Percentiles rank a stretch among this genome's conserved stretches.
Conservation (phyloP, 2,113 vertebrate species). For the Pipra filicauda region DNA sequence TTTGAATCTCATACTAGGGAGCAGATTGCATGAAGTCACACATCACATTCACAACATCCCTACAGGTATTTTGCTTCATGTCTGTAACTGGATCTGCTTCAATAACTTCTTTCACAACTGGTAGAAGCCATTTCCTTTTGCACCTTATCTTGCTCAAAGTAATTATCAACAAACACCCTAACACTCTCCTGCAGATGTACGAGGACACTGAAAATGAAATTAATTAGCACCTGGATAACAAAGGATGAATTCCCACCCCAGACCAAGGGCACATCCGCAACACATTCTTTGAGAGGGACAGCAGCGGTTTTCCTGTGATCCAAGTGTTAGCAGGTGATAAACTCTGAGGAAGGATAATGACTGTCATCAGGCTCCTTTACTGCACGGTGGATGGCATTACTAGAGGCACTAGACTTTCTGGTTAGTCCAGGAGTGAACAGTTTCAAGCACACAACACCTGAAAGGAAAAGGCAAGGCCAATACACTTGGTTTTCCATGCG, state of each 20-base stretch:
- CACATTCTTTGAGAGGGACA: background rate
- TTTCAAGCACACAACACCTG: background rate
- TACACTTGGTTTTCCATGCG: background rate
- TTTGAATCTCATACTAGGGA: background rate
- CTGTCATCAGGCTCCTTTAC: background rate
- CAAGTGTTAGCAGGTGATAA: background rate
- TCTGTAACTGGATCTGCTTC: background rate
- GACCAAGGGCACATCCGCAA: background rate
- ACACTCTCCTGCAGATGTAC: background rate
- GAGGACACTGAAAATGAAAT: background rate
- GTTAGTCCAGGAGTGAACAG: background rate
- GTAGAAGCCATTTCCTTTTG: background rate
- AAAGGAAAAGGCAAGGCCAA: background rate
- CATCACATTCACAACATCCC: background rate
- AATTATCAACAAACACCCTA: slow-evolving; percentile 20
- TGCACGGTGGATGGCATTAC: background rate
- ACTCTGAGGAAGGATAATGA: background rate
- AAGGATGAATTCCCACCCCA: background rate
- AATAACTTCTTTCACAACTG: background rate
- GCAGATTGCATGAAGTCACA: background rate
- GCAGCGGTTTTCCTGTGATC: background rate
- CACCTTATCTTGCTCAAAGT: background rate
- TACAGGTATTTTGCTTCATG: background rate
- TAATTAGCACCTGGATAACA: slow-evolving; percentile 18
- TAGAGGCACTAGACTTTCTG: background rate